phyloP scores from a whole-genome alignment of 2,888 invertebrate genomes.

The Drosophila hamatofila region DNA sequence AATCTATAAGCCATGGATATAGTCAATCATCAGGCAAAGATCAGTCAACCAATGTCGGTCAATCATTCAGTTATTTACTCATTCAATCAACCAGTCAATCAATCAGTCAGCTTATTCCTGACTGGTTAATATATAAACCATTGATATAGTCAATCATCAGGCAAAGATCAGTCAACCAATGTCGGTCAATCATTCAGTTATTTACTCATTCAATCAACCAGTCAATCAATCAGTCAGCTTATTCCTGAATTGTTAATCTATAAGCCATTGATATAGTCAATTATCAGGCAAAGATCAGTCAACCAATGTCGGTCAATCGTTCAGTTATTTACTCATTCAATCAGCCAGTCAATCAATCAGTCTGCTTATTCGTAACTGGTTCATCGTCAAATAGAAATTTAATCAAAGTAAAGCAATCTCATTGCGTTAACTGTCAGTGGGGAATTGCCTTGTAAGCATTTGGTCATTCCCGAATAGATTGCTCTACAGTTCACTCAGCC shows the following conservation, averaged over 20 bases:
- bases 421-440: constrained; percentile 17
- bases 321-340: too few relatives aligned
- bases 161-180: too few relatives aligned
- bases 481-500: constrained; percentile 14
- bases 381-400: not conserved
- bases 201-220: not conserved
- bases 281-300: not conserved
- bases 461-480: constrained; percentile 13
- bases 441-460: not conserved
- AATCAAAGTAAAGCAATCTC: not conserved
- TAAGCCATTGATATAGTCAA: not conserved
- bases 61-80: too few relatives aligned
- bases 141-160: not conserved
- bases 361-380: not conserved
- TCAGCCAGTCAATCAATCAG: not conserved
- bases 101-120: not conserved
- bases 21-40: too few relatives aligned
- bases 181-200: not conserved
- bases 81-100: not conserved
- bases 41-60: not conserved
- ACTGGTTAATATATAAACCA: too few relatives aligned
- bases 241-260: too few relatives aligned
- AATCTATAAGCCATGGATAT: too few relatives aligned
- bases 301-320: not conserved
- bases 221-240: not conserved